Conservation (phyloP, 2,888 invertebrate genomes). For the Mallateleia sp. region DNA sequence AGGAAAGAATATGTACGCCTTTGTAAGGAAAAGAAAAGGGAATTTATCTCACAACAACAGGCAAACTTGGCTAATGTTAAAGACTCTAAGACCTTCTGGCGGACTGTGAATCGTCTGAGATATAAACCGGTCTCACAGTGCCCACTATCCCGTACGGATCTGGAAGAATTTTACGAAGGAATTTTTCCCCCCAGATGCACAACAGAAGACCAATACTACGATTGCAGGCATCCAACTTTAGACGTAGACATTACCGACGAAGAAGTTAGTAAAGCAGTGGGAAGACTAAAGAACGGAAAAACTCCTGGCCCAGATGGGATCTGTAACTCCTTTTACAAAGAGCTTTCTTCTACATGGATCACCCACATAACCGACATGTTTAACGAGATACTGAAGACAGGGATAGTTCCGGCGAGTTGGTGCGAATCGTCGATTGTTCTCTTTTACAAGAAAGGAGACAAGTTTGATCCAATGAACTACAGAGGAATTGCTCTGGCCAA, state of each 20-base stretch:
- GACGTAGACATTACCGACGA: constrained; percentile 17
- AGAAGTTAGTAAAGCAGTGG: constrained; percentile 26
- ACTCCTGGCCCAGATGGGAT: constrained; percentile 61
- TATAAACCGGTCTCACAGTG: neutral
- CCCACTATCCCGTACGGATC: neutral
- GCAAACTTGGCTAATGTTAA: neutral
- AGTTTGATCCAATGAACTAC: constrained; percentile 72
- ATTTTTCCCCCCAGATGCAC: constrained; percentile 17
- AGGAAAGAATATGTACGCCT: neutral
- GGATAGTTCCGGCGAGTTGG: constrained; percentile 34
- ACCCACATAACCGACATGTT: constrained; percentile 6
- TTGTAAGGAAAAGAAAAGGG: neutral
- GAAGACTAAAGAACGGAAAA: constrained; percentile 53
- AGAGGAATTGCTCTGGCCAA: constrained; percentile 77
- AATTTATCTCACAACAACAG: neutral
- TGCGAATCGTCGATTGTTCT: constrained; percentile 38
- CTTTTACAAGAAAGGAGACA: constrained; percentile 74
- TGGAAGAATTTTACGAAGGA: constrained; percentile 30
- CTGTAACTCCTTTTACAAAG: constrained; percentile 45
- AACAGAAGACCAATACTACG: neutral
- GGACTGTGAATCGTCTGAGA: neutral
- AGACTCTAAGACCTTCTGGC: neutral
- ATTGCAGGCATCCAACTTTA: constrained; percentile 3
- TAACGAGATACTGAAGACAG: constrained; percentile 18
- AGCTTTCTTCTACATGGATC: constrained; percentile 28